Evolutionary conservation across 2,888 invertebrate genomes (phyloP), one percentile per base, ranked within the genome.

Genomic region (Oxycera nigricornis): DNA sequence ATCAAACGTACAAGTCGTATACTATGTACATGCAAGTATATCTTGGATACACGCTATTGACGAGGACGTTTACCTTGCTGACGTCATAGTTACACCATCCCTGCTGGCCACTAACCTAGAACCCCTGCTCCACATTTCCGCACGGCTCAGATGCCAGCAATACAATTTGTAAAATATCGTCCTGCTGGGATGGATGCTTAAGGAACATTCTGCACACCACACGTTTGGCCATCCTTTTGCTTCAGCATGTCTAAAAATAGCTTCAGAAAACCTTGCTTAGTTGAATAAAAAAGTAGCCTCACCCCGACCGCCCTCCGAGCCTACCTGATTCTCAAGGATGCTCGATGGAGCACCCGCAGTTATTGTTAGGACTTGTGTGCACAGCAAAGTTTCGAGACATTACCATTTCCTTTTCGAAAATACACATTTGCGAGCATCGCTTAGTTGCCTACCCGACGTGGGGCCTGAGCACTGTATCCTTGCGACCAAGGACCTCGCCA

Each of bases 61-160:
- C 77, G 79, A 79, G 80, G 80, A 78, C 80, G 78, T 80, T 81
- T 81, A 81, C 81, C 80, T 77, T 79, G 78, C 75, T 80, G 80
- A 81, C 80, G 81, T 81, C 81, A 81, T 79, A 59, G 78, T 78
- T 79, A 73, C 75, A 76, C 78, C 77, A 77, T 77, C 77, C 75
- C 79, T 68, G 77, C 78, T 78, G 76, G 76, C 80, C 77, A 79
- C 78, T 79, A 77, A 80, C 80, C 79, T 75, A 79, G 68, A 73
- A 74, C 73, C 76, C 73, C 68, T 59, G 26, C 30, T 20, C 55
- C 70, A 7, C 30, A 4, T 7, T 31, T 31, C 35, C 4, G 2
- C 62, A 20, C 35, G 31, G 35, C 62, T 14, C 14, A 41, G 59
- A 17, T 59, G 7, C 24, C 39, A 65, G 24, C 39, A 41, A 65